Percentiles rank a stretch among this genome's conserved stretches.
phyloP scores from a whole-genome alignment of 1,140 invertebrate species.

The Philotrypesis tridentata region DNA sequence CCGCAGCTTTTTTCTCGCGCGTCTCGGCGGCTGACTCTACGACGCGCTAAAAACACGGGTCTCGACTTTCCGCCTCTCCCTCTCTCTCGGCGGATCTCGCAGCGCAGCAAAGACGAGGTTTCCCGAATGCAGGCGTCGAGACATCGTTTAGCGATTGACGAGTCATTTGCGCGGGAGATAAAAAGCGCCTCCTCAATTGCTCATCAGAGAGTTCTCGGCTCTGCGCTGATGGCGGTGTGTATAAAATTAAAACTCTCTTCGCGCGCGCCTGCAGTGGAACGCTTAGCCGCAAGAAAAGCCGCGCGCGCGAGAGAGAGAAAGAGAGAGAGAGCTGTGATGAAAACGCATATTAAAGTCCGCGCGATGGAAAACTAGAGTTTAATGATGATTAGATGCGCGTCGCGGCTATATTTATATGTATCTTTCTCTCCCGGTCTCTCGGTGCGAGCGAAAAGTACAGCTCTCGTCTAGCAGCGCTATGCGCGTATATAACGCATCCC shows the following conservation, averaged over 20 bases:
- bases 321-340: constrained; percentile 36
- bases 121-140: background rate
- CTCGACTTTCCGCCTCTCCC: background rate
- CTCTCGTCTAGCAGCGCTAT: background rate
- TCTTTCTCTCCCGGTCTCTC: no score
- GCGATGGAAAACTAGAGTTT: constrained; percentile 49
- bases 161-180: background rate
- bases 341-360: constrained; percentile 55
- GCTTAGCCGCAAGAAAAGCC: no score
- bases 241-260: constrained; percentile 48
- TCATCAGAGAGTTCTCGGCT: no score
- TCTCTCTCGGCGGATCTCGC: no score
- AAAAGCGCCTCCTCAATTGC: background rate
- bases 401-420: background rate
- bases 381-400: constrained; percentile 42
- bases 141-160: background rate
- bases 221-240: no score
- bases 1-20: no score
- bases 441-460: no score
- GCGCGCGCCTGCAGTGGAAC: no score
- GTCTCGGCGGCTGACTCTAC: constrained; percentile 18
- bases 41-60: constrained; percentile 48
- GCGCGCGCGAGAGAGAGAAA: no score
- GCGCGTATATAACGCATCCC: no score
- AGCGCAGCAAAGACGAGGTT: background rate